Evolutionary conservation across 2,888 invertebrate species (phyloP).

Genomic region (Hemistola chrysoprasaria): DNA sequence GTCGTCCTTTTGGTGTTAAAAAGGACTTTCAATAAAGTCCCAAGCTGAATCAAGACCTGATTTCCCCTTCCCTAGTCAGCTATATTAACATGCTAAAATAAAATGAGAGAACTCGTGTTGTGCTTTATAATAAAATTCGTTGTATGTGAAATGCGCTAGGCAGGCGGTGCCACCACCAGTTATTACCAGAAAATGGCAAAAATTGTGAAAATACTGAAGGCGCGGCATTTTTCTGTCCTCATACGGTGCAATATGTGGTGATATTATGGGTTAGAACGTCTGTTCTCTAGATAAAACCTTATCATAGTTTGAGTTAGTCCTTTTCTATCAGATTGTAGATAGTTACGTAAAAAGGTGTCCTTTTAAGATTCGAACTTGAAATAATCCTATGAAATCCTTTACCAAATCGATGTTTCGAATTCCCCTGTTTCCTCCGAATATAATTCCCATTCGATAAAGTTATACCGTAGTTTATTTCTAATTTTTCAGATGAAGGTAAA

Average conservation of each 20-base stretch:
- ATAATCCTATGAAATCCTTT: too few relatives aligned
- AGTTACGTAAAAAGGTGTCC: too few relatives aligned
- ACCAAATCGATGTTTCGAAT: too few relatives aligned
- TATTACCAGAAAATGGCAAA: slow-evolving; percentile 38
- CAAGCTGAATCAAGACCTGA: neutral
- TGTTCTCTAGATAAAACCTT: slow-evolving; percentile 15
- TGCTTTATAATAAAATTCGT: slow-evolving; percentile 41
- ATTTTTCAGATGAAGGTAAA: too few relatives aligned
- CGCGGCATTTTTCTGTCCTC: slow-evolving; percentile 14
- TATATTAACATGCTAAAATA: slow-evolving; percentile 34
- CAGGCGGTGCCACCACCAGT: slow-evolving; percentile 26
- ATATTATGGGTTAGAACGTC: slow-evolving; percentile 17
- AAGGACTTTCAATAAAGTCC: neutral
- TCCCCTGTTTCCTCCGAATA: too few relatives aligned
- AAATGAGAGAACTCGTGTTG: slow-evolving; percentile 32
- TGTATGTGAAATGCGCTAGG: slow-evolving; percentile 33
- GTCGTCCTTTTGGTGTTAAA: too few relatives aligned
- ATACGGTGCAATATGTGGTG: slow-evolving; percentile 25
- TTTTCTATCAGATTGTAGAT: neutral
- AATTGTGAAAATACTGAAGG: slow-evolving; percentile 24
- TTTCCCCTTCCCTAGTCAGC: slow-evolving; percentile 22
- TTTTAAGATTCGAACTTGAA: too few relatives aligned
- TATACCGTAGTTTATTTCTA: too few relatives aligned
- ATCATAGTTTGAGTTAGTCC: slow-evolving; percentile 12
- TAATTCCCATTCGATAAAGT: too few relatives aligned